Evolutionary conservation across 2,888 invertebrate species (phyloP), one percentile per base, ranked within the genome.

Genomic region (Mechanitis mazaeus): DNA sequence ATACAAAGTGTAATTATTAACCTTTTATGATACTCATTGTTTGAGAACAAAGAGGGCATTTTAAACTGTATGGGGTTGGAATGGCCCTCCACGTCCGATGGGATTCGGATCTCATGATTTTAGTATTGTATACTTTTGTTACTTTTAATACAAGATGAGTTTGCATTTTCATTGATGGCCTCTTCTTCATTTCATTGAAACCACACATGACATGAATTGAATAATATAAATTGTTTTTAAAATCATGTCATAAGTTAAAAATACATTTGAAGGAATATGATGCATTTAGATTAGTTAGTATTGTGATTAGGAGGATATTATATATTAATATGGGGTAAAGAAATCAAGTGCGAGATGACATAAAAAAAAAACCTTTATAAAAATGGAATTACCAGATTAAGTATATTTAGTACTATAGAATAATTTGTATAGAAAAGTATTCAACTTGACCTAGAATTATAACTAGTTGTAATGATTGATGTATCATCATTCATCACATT

Each of bases 31-130:
- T 50, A 50, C 31, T 11, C 50, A 50, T 50, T 50, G 50, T 50
- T 50, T 50, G 31, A 31, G 50, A 50, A 50, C 50, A 50, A 50
- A 31, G 50, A 31, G 50, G 50, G 50, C 50, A 50, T 50, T 50
- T 50, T 50, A 50, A 50, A 11, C 50, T 31, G 50, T 50, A 31
- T 31, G n/a, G 50, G 50, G 50, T 50, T 50, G 50, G 11, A 50
- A 50, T 50, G 50, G 50, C 11, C 31, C 50, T 50, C 11, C 6
- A 28, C 50, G 50, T 50, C 50, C 50, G 50, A 50, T 50, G 50
- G 50, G 50, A 50, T 31, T 50, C 31, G 11, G 50, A 50, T 50
- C 50, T 31, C 50, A 50, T 50, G 31, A 31, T 50, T 50, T 50
- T 31, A 31, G 31, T 50, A 50, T 50, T 50, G 50, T 50, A 31